Evolutionary conservation across 2,888 invertebrate genomes (phyloP).

Genomic region (Resseliella maxima): DNA sequence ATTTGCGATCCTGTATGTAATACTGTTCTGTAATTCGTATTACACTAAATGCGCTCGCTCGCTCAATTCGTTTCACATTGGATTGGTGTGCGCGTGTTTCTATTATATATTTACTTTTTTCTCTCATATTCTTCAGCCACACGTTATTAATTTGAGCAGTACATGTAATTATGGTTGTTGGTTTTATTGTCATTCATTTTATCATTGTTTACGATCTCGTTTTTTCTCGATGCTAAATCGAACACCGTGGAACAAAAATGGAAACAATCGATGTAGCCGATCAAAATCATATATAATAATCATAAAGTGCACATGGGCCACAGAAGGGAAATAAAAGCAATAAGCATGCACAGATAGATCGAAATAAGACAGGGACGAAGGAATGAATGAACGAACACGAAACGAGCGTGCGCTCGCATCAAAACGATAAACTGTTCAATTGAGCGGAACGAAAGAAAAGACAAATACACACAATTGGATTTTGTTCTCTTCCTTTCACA

Average conservation of each 20-base stretch:
- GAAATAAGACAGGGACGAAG: not conserved
- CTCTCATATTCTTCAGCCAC: not conserved
- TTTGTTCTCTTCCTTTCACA: not conserved
- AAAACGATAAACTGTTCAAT: constrained; percentile 4
- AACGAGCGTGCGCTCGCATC: not conserved
- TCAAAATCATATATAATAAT: constrained; percentile 47
- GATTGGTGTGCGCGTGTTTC: not conserved
- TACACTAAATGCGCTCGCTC: not conserved
- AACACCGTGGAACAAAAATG: constrained; percentile 9
- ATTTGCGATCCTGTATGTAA: too few species aligned
- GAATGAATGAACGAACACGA: not conserved
- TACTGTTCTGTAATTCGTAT: too few species aligned
- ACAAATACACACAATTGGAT: not conserved
- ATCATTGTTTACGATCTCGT: constrained; percentile 49
- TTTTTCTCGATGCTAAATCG: not conserved
- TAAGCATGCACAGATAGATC: not conserved
- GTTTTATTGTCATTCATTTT: constrained; percentile 53
- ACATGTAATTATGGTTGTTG: constrained; percentile 53
- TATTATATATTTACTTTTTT: not conserved
- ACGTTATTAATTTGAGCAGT: constrained; percentile 51
- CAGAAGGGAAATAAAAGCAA: constrained; percentile 43
- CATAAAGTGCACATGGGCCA: constrained; percentile 44
- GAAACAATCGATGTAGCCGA: not conserved
- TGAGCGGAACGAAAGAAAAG: not conserved
- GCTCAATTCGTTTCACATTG: not conserved